Conservation (phyloP, 2,797 vertebrate genomes). For the Lagodon rhomboides region DNA sequence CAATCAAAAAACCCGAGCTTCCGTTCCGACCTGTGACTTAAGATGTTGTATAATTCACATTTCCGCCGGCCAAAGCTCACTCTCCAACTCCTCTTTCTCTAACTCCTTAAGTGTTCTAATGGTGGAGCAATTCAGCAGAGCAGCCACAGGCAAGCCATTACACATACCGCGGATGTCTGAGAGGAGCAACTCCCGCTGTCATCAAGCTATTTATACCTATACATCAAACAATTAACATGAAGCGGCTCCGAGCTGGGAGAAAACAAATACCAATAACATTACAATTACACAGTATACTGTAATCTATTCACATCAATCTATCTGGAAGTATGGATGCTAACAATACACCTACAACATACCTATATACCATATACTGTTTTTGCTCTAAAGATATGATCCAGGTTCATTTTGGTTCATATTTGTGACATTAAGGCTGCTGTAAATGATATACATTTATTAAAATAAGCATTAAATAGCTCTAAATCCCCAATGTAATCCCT, state of each 20-base stretch:
- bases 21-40: constrained; percentile 59
- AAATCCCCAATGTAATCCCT: no score
- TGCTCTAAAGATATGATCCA: background rate
- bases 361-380: background rate
- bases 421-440: no score
- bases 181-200: constrained; percentile 46
- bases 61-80: constrained; percentile 66
- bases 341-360: background rate
- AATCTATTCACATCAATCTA: background rate
- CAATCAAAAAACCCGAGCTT: constrained; percentile 47
- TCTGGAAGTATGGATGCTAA: background rate
- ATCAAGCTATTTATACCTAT: constrained; percentile 59
- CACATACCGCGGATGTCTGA: constrained; percentile 57
- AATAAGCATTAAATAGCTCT: no score
- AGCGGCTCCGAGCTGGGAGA: constrained; percentile 26
- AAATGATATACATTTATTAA: no score
- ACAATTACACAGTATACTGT: background rate
- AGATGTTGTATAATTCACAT: constrained; percentile 71
- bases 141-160: constrained; percentile 68
- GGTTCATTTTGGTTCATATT: no score
- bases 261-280: constrained; percentile 20
- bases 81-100: constrained; percentile 48
- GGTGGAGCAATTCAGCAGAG: constrained; percentile 59
- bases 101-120: constrained; percentile 71
- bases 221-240: constrained; percentile 37